Percentiles rank a stretch among this genome's conserved stretches.
These are phyloP conservation scores for Baccha elongata DNA, from an alignment of 2,888 invertebrate genomes.

Conservation along the genomic window DNA sequence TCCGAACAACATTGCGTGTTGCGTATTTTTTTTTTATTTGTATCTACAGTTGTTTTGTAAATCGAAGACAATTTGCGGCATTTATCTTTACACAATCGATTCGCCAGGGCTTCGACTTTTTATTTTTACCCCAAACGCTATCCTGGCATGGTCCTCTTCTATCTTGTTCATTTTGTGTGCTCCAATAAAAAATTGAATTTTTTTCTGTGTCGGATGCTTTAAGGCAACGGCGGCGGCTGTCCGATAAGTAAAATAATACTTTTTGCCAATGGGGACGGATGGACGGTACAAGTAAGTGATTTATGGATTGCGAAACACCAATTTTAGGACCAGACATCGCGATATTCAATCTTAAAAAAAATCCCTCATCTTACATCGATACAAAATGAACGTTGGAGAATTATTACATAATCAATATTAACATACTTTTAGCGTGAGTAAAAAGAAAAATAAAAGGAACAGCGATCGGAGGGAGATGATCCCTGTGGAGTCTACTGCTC, in stretches of 20 bases:
- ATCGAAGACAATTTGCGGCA: constrained; percentile 61
- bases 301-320: constrained; percentile 57
- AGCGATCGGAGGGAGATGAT: background rate
- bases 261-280: constrained; percentile 45
- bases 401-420: constrained; percentile 68
- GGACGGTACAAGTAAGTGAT: constrained; percentile 48
- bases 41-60: constrained; percentile 11
- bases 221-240: constrained; percentile 57
- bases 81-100: constrained; percentile 70
- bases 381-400: constrained; percentile 26
- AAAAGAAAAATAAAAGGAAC: background rate
- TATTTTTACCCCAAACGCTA: constrained; percentile 21
- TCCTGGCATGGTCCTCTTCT: constrained; percentile 9
- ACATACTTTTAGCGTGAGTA: constrained; percentile 66
- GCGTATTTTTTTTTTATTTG: constrained; percentile 19
- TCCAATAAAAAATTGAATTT: constrained; percentile 34
- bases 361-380: constrained; percentile 30
- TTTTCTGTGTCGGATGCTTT: constrained; percentile 36
- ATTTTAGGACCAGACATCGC: constrained; percentile 58
- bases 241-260: constrained; percentile 67
- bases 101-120: constrained; percentile 43
- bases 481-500: constrained; percentile 47
- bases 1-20: constrained; percentile 40
- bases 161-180: constrained; percentile 25
- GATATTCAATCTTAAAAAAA: constrained; percentile 52